A percentile compares a stretch with the other conserved stretches of the same genome.
Evolutionary conservation across 2,113 vertebrate genomes (phyloP).

Genomic region (Eurystomus gularis): DNA sequence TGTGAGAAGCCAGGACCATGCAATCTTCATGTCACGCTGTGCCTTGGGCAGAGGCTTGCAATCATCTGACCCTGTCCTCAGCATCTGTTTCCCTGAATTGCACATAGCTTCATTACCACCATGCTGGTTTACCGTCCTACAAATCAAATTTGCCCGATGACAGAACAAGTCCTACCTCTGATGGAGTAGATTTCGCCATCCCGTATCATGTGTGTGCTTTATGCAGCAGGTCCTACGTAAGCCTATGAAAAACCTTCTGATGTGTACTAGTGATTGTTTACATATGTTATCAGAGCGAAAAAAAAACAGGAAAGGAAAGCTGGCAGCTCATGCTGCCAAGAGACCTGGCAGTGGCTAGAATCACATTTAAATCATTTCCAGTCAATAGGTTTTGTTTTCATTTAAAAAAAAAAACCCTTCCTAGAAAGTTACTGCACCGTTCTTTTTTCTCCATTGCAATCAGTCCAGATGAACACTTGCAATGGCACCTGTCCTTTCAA

Average conservation of each 20-base stretch:
- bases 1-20: not conserved
- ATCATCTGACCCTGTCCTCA: slow-evolving; percentile 44
- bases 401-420: not conserved
- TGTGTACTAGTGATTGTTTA: slow-evolving; percentile 52
- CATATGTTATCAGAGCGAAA: slow-evolving; percentile 38
- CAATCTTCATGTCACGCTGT: slow-evolving; percentile 11
- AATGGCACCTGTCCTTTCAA: not conserved
- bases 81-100: slow-evolving; percentile 34
- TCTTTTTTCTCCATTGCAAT: slow-evolving; percentile 9
- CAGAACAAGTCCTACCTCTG: not conserved
- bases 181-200: slow-evolving; percentile 34
- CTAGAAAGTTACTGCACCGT: slow-evolving; percentile 31
- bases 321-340: slow-evolving; percentile 16
- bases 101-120: slow-evolving; percentile 18
- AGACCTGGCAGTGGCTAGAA: slow-evolving; percentile 19
- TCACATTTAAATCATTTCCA: slow-evolving; percentile 48
- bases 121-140: not conserved
- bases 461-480: not conserved
- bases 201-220: not conserved
- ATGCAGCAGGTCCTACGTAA: slow-evolving; percentile 11
- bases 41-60: slow-evolving; percentile 22
- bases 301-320: slow-evolving; percentile 51
- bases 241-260: not conserved
- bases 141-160: slow-evolving; percentile 14
- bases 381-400: slow-evolving; percentile 32